A percentile compares a stretch with the other conserved stretches of the same genome.
Conservation (phyloP, 2,797 vertebrate genomes). For the Amphiprion clarkii region DNA sequence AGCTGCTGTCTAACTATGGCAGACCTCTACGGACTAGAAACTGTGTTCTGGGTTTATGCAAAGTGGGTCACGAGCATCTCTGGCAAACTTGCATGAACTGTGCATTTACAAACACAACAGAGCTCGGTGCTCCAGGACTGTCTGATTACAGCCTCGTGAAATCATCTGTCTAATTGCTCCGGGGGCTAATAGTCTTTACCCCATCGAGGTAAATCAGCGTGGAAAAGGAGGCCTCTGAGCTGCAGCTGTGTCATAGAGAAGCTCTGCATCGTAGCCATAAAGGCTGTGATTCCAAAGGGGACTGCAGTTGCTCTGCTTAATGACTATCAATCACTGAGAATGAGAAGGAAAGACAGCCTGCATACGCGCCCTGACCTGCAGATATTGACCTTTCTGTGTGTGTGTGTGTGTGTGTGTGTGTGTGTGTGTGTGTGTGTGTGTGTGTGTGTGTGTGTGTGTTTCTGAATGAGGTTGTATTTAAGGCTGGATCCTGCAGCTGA, state of each 20-base stretch:
- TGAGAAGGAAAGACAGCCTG: neutral
- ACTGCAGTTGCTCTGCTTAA: conserved; percentile 29
- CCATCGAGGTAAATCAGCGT: conserved; percentile 28
- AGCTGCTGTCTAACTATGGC: conserved; percentile 29
- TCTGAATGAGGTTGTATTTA: conserved; percentile 10
- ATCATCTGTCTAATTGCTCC: conserved; percentile 49
- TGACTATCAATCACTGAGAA: conserved; percentile 45
- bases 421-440: neutral
- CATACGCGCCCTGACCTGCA: conserved; percentile 15
- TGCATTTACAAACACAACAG: neutral
- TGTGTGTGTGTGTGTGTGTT: neutral
- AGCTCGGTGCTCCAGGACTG: neutral
- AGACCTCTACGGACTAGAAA: conserved; percentile 22
- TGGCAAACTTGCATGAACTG: conserved; percentile 6
- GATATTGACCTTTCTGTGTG: conserved; percentile 31
- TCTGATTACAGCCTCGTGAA: conserved; percentile 30
- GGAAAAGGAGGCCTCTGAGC: conserved; percentile 12
- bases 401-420: neutral
- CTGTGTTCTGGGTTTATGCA: conserved; percentile 3
- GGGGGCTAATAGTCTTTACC: conserved; percentile 48
- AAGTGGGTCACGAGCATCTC: conserved; percentile 43
- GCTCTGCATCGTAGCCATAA: conserved; percentile 34
- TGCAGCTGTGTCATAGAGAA: conserved; percentile 54
- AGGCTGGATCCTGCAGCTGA: conserved; percentile 17
- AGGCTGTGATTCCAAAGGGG: conserved; percentile 28